These are phyloP conservation scores for Sebastes trivittatus DNA, from an alignment of 2,797 vertebrate genomes.

Conservation along the genomic window DNA sequence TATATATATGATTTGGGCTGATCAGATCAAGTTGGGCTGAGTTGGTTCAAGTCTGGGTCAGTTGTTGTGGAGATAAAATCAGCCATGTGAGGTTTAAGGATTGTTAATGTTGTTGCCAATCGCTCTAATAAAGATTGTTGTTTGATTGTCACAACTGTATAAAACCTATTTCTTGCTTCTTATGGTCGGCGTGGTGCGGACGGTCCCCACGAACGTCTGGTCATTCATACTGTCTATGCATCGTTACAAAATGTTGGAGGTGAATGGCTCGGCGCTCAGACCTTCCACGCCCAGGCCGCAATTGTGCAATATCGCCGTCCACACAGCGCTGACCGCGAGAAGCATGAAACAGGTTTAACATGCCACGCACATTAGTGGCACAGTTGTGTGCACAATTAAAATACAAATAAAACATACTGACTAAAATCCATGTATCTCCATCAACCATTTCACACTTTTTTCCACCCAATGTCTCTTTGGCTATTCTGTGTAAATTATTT, in stretches of 20 bases:
- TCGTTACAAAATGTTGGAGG: not conserved
- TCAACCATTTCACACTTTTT: not conserved
- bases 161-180: not conserved
- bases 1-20: not conserved
- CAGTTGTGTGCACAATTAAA: not conserved
- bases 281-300: not conserved
- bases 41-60: not conserved
- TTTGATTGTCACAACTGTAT: not conserved
- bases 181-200: no score
- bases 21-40: not conserved
- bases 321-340: not conserved
- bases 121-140: not conserved
- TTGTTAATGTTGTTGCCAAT: not conserved
- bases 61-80: not conserved
- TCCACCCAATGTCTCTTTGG: no score
- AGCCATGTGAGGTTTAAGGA: not conserved
- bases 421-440: not conserved
- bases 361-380: no score
- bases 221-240: not conserved
- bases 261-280: not conserved
- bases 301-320: not conserved
- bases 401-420: not conserved
- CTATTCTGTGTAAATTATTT: not conserved
- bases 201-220: not conserved
- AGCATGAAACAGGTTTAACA: not conserved